Conservation (phyloP, 1,140 invertebrate species). For the Drosophila sechellia region DNA sequence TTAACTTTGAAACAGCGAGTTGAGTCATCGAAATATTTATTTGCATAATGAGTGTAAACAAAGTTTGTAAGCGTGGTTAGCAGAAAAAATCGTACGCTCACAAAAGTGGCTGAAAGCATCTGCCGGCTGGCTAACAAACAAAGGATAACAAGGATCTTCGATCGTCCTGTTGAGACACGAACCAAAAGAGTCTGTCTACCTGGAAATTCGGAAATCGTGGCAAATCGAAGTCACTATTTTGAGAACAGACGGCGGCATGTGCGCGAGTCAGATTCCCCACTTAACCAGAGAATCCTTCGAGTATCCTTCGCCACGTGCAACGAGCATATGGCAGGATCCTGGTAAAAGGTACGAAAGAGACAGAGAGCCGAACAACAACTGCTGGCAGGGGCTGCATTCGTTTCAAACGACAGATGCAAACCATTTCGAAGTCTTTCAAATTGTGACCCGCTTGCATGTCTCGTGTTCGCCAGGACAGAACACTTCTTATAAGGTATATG, state of each 20-base stretch:
- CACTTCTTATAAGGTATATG: constrained; percentile 23
- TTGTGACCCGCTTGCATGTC: constrained; percentile 31
- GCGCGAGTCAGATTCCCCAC: constrained; percentile 12
- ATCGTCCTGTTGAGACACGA: constrained; percentile 35
- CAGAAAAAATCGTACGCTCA: constrained; percentile 12
- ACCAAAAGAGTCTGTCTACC: constrained; percentile 41
- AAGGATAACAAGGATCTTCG: constrained; percentile 16
- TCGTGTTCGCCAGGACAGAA: constrained; percentile 28
- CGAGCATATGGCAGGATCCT: constrained; percentile 44
- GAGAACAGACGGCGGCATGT: constrained; percentile 26
- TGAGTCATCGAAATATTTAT: constrained; percentile 38
- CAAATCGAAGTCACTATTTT: constrained; percentile 42
- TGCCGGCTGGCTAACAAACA: constrained; percentile 20
- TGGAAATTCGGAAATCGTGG: constrained; percentile 52
- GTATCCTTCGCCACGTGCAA: constrained; percentile 51
- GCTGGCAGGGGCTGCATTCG: constrained; percentile 33
- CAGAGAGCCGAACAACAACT: constrained; percentile 18
- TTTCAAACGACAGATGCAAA: constrained; percentile 56
- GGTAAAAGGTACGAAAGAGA: not conserved
- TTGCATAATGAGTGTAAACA: constrained; percentile 42
- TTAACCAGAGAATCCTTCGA: constrained; percentile 38
- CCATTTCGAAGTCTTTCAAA: constrained; percentile 26
- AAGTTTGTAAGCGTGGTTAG: constrained; percentile 8
- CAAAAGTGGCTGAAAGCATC: constrained; percentile 10
- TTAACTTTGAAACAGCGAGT: constrained; percentile 30